These are phyloP conservation scores for Epizoanthus fatuus DNA, from an alignment of 92 coral and sea anemone species.

Conservation along the genomic window DNA sequence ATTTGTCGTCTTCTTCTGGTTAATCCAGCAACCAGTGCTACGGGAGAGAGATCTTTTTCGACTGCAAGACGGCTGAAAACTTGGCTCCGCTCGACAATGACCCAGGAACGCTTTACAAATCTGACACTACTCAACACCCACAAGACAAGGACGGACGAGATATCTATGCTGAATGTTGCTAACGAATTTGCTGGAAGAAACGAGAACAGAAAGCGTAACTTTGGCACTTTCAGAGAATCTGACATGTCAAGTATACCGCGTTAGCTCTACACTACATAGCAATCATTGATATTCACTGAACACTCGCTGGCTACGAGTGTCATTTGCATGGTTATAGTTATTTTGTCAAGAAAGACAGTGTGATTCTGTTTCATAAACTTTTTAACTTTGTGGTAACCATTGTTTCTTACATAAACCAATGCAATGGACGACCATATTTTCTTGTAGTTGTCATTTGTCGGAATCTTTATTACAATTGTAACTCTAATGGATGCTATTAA, in stretches of 20 bases:
- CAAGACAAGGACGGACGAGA: constrained; percentile 63
- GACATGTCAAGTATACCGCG: constrained; percentile 3
- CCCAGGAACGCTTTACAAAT: constrained; percentile 73
- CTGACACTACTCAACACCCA: constrained; percentile 65
- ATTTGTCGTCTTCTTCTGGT: constrained; percentile 71
- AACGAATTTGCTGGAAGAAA: constrained; percentile 54
- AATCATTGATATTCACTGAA: not conserved
- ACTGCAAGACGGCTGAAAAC: constrained; percentile 79
- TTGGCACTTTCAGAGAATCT: constrained; percentile 64
- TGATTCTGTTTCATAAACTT: no score
- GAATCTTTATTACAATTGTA: no score
- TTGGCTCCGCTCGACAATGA: constrained; percentile 76
- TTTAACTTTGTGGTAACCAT: no score
- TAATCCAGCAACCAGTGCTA: constrained; percentile 77
- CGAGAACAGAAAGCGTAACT: constrained; percentile 59
- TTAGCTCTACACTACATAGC: not conserved
- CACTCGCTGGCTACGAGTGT: constrained; percentile 26
- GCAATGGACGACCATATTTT: no score
- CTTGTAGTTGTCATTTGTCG: no score
- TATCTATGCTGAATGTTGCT: constrained; percentile 61
- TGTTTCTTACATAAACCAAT: no score
- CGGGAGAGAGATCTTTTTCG: constrained; percentile 79
- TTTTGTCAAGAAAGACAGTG: no score
- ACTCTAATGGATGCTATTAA: no score
- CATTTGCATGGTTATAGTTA: not conserved